Evolutionary conservation across 2,888 invertebrate genomes (phyloP).

Genomic region (Syritta pipiens): DNA sequence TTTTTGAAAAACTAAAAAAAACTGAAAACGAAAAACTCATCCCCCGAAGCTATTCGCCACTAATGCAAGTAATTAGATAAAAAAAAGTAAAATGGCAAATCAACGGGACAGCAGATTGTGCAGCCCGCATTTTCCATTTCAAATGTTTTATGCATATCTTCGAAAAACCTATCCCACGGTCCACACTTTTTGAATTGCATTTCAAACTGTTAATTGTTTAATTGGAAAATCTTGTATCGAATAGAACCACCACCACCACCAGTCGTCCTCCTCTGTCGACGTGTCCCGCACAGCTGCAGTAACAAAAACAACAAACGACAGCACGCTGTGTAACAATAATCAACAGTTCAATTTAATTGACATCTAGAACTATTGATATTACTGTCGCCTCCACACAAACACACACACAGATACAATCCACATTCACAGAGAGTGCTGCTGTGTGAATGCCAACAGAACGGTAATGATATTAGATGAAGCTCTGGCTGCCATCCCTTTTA

Average conservation of each 20-base stretch:
- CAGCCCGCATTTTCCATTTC: constrained; percentile 17
- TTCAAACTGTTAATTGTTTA: constrained; percentile 50
- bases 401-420: background rate
- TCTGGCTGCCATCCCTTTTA: constrained; percentile 15
- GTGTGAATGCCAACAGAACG: background rate
- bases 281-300: background rate
- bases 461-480: background rate
- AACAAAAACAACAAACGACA: constrained; percentile 8
- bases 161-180: background rate
- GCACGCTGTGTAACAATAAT: constrained; percentile 27
- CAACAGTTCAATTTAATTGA: constrained; percentile 64
- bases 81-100: background rate
- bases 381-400: constrained; percentile 17
- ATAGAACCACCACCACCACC: constrained; percentile 3
- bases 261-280: no score
- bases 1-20: background rate
- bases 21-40: no score
- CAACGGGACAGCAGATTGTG: background rate
- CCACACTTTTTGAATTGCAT: constrained; percentile 15
- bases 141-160: constrained; percentile 19
- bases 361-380: constrained; percentile 58
- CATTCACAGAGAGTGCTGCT: background rate
- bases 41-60: background rate
- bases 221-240: constrained; percentile 64
- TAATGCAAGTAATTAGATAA: constrained; percentile 3